Base-by-base conservation (phyloP, 2,797 vertebrate genomes). In the Lagodon rhomboides region DNA sequence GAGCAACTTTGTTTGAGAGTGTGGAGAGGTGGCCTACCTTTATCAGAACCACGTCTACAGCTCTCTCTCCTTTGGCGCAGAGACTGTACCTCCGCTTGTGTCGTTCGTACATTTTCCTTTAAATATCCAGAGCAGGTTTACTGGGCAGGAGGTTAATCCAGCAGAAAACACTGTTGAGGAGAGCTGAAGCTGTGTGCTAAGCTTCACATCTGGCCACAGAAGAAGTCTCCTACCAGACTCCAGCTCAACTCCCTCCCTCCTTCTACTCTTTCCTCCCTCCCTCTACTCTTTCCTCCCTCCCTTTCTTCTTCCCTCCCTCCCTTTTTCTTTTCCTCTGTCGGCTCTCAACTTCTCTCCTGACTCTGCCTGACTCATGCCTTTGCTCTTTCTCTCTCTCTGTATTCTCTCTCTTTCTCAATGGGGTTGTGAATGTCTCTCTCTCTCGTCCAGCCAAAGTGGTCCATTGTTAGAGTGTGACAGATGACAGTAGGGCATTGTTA, bases 31-130 rank as follows among this genome's bases (percentile, higher is more conserved):
- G 69, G 73, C 91, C 89, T 98, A 99, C 98, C 98, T 99, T 99
- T 72, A 99, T 94, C 84, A 99, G 88, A 78, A 99, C 97, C 91
- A 99, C 98, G 63, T 98, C 97, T 82, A 98, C 96, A 13, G 96
- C 92, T 85, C 96, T 95, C 91, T 98, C 96, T 67, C 96, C 96
- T 87, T 96, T 98, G 92, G 97, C 96, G 63, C 97, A 98, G 65
- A 99, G 94, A 85, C 97, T 99, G 91, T 99, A 99, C 78, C 97
- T 96, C 92, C 97, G 94, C 92, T 96, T 98, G 94, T 99, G 96
- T 75, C 98, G 95, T 47, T 99, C 98, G 15, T 99, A 99, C 98
- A 99, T 99, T 84, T 86, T 86, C 74, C 74, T 55, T 73, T 62
- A 80, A 70, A 84, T 82, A 85, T 92, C 88, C 87, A 72, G 53